Evolutionary conservation across 2,888 invertebrate species (phyloP), one percentile per base, ranked within the genome.

Genomic region (Trimorus sp.): DNA sequence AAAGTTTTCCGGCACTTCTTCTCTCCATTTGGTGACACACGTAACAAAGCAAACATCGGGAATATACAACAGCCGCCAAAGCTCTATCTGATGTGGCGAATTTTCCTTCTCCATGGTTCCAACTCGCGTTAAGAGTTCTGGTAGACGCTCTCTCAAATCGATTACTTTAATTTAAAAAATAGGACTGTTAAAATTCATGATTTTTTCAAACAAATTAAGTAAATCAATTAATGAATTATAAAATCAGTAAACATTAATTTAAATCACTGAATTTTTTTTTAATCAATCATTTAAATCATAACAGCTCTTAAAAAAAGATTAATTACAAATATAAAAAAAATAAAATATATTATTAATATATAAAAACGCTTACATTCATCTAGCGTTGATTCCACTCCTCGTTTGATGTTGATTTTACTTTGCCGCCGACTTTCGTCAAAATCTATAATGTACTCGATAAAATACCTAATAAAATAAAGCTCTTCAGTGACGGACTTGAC

Each of bases 31-130:
- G 68, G 94, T 95, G n/a, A 97, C 94, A 0, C 95, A 95, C 11
- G 98, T 92, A 81, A 97, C 92, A 92, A 96, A 97, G 0, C 97
- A 96, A 82, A 96, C 93, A 90, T 96, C 95, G 0, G 96, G 96
- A 88, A 96, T 93, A 89, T 95, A 96, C 68, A 95, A 90, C 91
- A 96, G 94, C 14, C 93, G 93, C 87, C 95, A 96, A 85, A 94
- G 94, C 37, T 93, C 92, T 48, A 97, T 93, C 89, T 94, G 95
- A 2, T 93, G 91, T 0, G 96, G 95, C 42, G 97, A 92, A 38
- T 94, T 93, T 12, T 86, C 79, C 83, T 96, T 92, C 85, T 97
- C 96, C 83, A 95, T 93, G 82, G 93, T 92, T 0, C 96, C 96
- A 16, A 96, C 95, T 73, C 94, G 93, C 0, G 95, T 95, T 93